Conservation (phyloP, 2,797 vertebrate species). For the Halcyon chelicuti region DNA sequence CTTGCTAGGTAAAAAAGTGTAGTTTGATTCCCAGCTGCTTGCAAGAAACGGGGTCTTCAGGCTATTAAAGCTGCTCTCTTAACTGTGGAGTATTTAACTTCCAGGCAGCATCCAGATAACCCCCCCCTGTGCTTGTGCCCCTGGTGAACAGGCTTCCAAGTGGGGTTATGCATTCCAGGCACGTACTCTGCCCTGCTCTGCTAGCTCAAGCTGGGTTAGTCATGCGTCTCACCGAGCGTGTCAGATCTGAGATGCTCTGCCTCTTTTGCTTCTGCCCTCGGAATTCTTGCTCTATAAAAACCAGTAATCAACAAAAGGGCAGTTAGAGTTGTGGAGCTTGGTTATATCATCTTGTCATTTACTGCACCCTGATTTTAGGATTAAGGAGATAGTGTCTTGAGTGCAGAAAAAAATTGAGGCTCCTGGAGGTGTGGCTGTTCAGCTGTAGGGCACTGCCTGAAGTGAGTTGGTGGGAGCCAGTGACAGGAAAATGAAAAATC, state of each 20-base stretch:
- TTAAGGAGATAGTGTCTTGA: background rate
- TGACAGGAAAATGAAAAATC: background rate
- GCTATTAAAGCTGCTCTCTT: background rate
- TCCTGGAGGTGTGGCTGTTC: background rate
- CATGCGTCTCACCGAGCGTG: background rate
- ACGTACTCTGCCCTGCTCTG: background rate
- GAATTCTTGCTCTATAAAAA: background rate
- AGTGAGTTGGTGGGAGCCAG: background rate
- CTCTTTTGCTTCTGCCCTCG: conserved; percentile 11
- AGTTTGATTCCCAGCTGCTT: background rate
- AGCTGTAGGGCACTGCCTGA: background rate
- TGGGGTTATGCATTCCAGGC: conserved; percentile 26
- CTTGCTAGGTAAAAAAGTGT: background rate
- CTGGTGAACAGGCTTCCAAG: background rate
- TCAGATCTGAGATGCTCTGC: conserved; percentile 23
- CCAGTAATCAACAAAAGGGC: conserved; percentile 30
- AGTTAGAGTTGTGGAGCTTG: background rate
- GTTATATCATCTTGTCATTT: conserved; percentile 4
- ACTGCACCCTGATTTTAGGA: background rate
- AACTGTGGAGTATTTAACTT: background rate
- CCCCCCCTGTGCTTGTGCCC: background rate
- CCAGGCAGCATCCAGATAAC: background rate
- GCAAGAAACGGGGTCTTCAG: background rate
- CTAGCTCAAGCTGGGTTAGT: conserved; percentile 40
- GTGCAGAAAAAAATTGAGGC: background rate